Conservation (phyloP, 1,140 invertebrate genomes). For the honey bee (Apis mellifera) region DNA sequence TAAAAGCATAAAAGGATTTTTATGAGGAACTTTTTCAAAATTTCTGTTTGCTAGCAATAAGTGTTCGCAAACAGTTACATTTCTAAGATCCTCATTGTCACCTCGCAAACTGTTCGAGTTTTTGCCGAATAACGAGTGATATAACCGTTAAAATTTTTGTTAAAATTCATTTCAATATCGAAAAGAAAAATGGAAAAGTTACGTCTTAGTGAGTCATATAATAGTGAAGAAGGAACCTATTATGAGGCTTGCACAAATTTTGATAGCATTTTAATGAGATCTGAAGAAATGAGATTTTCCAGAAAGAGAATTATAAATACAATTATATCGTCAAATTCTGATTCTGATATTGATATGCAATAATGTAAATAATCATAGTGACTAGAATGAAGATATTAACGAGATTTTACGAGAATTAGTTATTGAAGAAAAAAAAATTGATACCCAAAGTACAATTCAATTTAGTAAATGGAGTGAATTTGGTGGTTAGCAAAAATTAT, state of each 20-base stretch:
- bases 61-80: too few relatives aligned
- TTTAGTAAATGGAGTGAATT: conserved; percentile 33
- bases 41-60: too few relatives aligned
- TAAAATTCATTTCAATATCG: conserved; percentile 28
- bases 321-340: conserved; percentile 37
- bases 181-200: conserved; percentile 40
- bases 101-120: neutral
- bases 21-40: too few relatives aligned
- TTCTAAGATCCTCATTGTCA: too few relatives aligned
- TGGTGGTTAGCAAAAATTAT: conserved; percentile 18
- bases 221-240: conserved; percentile 23
- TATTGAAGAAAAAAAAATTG: conserved; percentile 32
- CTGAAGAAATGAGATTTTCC: conserved; percentile 20
- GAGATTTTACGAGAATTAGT: conserved; percentile 45
- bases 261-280: conserved; percentile 34
- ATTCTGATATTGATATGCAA: conserved; percentile 40
- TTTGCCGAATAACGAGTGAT: conserved; percentile 10
- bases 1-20: too few relatives aligned
- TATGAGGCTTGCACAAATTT: conserved; percentile 33
- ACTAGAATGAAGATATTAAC: conserved; percentile 34
- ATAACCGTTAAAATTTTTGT: conserved; percentile 31
- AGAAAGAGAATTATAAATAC: conserved; percentile 25
- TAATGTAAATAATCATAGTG: conserved; percentile 46
- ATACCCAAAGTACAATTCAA: conserved; percentile 39
- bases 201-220: conserved; percentile 17